A percentile compares a stretch with the other conserved stretches of the same genome.
phyloP scores from a whole-genome alignment of 2,888 invertebrate genomes.

The Lypha dubia region DNA sequence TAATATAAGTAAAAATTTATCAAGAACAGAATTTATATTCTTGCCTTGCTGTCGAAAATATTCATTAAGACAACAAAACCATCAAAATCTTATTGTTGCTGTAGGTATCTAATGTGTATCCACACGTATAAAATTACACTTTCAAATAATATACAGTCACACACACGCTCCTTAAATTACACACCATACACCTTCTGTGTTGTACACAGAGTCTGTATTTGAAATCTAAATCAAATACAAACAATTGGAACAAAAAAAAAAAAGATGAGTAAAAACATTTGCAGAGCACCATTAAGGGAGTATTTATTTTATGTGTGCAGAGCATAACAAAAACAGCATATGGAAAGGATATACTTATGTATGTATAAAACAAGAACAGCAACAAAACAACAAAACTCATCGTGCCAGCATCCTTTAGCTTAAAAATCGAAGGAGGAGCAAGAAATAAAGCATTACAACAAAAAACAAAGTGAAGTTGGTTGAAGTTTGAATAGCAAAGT shows the following conservation, averaged over 20 bases:
- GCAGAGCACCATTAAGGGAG: constrained; percentile 49
- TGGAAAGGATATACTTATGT: not conserved
- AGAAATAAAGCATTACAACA: constrained; percentile 7
- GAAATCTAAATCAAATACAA: constrained; percentile 22
- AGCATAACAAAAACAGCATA: constrained; percentile 14
- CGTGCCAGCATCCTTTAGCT: constrained; percentile 66
- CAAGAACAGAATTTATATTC: constrained; percentile 12
- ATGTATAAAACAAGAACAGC: not conserved
- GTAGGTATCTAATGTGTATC: constrained; percentile 10
- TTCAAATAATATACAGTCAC: constrained; percentile 55
- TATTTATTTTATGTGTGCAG: constrained; percentile 19
- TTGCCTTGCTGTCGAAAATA: constrained; percentile 10
- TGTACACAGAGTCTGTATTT: constrained; percentile 53
- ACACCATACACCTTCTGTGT: constrained; percentile 27
- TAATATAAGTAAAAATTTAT: not conserved
- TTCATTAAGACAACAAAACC: constrained; percentile 30
- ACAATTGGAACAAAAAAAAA: too few species aligned
- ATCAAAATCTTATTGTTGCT: constrained; percentile 1
- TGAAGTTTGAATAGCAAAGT: constrained; percentile 57
- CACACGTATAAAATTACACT: constrained; percentile 49
- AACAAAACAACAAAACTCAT: constrained; percentile 34
- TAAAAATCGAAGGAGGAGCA: not conserved
- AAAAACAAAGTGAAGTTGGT: constrained; percentile 63
- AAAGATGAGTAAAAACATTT: constrained; percentile 37
- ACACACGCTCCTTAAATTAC: constrained; percentile 2